Conservation (phyloP, 2,797 vertebrate genomes). For the Rhinichthys osculus region DNA sequence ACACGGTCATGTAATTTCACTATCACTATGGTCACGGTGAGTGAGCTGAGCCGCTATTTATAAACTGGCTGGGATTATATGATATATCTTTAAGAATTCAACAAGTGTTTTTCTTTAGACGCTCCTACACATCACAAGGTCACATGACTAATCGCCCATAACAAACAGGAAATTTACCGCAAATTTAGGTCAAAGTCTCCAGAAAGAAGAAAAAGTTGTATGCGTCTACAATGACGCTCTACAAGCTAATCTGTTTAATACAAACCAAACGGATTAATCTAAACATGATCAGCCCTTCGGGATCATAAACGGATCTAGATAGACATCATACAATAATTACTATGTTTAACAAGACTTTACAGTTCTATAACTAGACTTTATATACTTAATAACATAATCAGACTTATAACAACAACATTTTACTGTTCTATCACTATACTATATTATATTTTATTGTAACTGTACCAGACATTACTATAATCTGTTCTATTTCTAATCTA, state of each 20-base stretch:
- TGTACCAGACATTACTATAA: background rate
- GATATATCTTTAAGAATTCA: background rate
- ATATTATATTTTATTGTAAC: background rate
- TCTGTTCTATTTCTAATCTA: background rate
- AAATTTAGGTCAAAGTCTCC: conserved; percentile 12
- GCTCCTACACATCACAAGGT: conserved; percentile 21
- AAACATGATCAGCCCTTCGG: background rate
- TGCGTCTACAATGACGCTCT: background rate
- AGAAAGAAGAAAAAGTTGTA: background rate
- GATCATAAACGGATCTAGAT: background rate
- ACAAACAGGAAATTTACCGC: conserved; percentile 33
- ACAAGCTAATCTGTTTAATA: background rate
- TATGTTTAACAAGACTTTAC: background rate
- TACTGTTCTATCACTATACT: background rate
- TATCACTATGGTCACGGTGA: conserved; percentile 15
- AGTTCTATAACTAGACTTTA: background rate
- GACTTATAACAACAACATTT: background rate
- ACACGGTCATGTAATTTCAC: background rate
- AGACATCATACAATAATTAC: background rate
- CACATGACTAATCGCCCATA: conserved; percentile 18
- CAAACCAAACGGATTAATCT: background rate
- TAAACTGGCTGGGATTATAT: background rate
- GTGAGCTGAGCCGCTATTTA: background rate
- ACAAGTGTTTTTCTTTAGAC: conserved; percentile 9
- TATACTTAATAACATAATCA: background rate